phyloP scores from a whole-genome alignment of 2,113 vertebrate species.

The Isichthys henryi region DNA sequence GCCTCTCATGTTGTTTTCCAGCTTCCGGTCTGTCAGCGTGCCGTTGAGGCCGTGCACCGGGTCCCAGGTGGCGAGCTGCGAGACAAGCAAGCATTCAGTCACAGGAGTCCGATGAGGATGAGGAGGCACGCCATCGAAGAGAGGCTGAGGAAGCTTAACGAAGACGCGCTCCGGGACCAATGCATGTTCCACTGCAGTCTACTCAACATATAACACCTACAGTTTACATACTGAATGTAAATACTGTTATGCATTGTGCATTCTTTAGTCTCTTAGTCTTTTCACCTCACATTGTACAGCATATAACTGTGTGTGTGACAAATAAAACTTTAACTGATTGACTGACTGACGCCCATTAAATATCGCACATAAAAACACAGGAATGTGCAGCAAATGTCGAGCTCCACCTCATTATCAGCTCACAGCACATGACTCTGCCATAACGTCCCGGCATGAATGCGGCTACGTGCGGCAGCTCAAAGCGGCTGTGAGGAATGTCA shows the following conservation, averaged over 20 bases:
- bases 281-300: background rate
- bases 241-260: background rate
- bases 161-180: background rate
- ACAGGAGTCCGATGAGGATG: background rate
- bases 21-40: conserved; percentile 86
- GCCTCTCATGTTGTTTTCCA: conserved; percentile 97
- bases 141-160: conserved; percentile 20
- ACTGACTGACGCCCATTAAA: background rate
- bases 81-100: conserved; percentile 25
- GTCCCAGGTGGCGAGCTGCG: conserved; percentile 95
- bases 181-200: background rate
- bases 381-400: background rate
- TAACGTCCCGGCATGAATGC: background rate
- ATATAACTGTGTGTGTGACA: background rate
- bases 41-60: conserved; percentile 89
- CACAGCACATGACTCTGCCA: background rate
- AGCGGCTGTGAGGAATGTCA: background rate
- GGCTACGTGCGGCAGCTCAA: background rate
- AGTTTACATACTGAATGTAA: background rate
- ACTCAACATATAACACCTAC: background rate
- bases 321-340: background rate
- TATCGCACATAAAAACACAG: background rate
- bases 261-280: background rate
- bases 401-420: background rate
- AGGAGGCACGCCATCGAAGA: background rate